Conservation (phyloP, 2,888 invertebrate genomes). For the Listrodromus nycthemerus region DNA sequence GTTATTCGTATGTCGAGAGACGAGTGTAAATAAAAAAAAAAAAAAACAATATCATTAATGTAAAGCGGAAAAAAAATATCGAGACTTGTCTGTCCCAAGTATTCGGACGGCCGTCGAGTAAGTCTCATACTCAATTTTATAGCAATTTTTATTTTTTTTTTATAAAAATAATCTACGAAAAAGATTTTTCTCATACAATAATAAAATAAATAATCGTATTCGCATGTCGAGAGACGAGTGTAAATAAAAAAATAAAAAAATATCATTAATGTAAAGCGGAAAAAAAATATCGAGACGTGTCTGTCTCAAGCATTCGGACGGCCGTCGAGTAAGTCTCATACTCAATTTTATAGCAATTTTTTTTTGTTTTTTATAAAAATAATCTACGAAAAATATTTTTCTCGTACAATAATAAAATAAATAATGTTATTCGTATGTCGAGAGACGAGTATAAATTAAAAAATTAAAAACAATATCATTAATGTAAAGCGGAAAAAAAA, state of each 20-base stretch:
- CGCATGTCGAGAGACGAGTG: background rate
- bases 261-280: no score
- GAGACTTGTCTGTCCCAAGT: no score
- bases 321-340: constrained; percentile 81
- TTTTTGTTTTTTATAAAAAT: background rate
- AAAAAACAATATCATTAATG: no score
- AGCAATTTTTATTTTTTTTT: no score
- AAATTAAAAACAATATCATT: background rate
- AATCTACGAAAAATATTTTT: background rate
- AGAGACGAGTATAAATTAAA: background rate
- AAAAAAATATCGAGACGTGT: no score
- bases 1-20: background rate
- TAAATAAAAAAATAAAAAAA: no score
- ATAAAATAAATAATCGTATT: background rate
- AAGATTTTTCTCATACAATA: background rate
- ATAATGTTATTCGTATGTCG: background rate
- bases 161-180: background rate
- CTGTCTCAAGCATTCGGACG: constrained; percentile 83
- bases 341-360: no score
- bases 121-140: constrained; percentile 71
- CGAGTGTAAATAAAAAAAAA: background rate
- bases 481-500: background rate
- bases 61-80: no score
- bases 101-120: constrained; percentile 83
- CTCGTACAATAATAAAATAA: background rate